These are phyloP conservation scores for Biston betularia DNA, from an alignment of 2,888 invertebrate species.

Conservation along the genomic window DNA sequence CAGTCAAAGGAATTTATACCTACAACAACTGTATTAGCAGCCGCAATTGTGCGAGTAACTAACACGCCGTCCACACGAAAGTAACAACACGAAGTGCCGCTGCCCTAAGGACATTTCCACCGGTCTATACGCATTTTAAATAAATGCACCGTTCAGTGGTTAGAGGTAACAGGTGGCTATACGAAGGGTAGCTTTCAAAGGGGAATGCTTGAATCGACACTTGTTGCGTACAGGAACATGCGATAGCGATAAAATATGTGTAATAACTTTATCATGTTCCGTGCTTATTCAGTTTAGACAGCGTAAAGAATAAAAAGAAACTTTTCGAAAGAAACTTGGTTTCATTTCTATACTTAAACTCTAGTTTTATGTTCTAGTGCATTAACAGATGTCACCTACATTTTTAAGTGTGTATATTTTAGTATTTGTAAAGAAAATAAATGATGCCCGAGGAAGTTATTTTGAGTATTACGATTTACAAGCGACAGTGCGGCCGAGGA, in stretches of 20 bases:
- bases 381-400: no score
- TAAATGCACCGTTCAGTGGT: slow-evolving; percentile 54
- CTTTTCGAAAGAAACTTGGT: no score
- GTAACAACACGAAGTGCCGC: slow-evolving; percentile 42
- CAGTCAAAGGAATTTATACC: neutral
- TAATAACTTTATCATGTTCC: slow-evolving; percentile 58
- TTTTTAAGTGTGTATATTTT: no score
- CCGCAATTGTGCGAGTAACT: slow-evolving; percentile 16
- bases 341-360: no score
- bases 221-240: slow-evolving; percentile 60
- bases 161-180: slow-evolving; percentile 68
- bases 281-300: slow-evolving; percentile 8
- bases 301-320: neutral
- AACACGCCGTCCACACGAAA: slow-evolving; percentile 36
- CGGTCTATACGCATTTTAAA: slow-evolving; percentile 49
- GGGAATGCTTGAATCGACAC: slow-evolving; percentile 60
- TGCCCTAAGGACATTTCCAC: slow-evolving; percentile 40
- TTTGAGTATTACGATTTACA: no score
- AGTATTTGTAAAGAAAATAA: no score
- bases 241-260: slow-evolving; percentile 45
- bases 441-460: no score
- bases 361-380: no score
- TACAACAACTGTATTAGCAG: neutral
- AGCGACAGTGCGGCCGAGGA: no score
- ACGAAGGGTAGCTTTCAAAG: slow-evolving; percentile 57